Base-by-base conservation (phyloP, 2,888 invertebrate genomes). In the Esperia sulphurella region DNA sequence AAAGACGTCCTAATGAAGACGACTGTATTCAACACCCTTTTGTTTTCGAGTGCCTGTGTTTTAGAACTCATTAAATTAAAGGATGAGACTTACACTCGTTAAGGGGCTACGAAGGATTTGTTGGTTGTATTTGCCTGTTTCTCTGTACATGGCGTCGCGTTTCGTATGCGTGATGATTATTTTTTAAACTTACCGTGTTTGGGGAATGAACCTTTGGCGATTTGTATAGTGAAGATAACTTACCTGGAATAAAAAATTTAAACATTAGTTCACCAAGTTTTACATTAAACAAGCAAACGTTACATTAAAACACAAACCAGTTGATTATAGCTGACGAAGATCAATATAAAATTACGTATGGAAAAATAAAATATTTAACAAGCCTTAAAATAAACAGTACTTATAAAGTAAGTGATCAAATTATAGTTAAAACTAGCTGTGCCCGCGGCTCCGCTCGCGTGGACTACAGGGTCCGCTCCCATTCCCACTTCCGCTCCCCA, bases 51-150 rank as follows among this genome's bases (percentile, higher is more conserved):
- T 66, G 76, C 66, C 81, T 85, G 85, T 79, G 74, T 83, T 85
- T 83, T 79, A 83, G 79, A 76, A 80, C 82, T 83, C 85, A 83
- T 87, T 86, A 83, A 79, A 79, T 82, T 77, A 82, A 76, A 78
- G 68, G 72, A 72, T 71, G 69, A 67, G 78, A 75, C 79, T 82
- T 76, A 75, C 75, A 79, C 75, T 79, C 77, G 72, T 75, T 77
- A 71, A 54, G 38, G 57, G 52, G 59, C 61, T 63, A 62, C n/a
- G n/a, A n/a, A n/a, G 39, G 39, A 14, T 39, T 13, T 39, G 39
- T 39, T 9, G 14, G 39, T 14, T 14, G 14, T n/a, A 9, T 31
- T 10, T 31, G 21, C 21, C 21, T 21, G 21, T 21, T 5, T 33
- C 33, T 33, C 8, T 33, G 33, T 33, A 33, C 9, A 33, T 33